phyloP scores from a whole-genome alignment of 1,140 invertebrate species.

The Artemia franciscana region DNA sequence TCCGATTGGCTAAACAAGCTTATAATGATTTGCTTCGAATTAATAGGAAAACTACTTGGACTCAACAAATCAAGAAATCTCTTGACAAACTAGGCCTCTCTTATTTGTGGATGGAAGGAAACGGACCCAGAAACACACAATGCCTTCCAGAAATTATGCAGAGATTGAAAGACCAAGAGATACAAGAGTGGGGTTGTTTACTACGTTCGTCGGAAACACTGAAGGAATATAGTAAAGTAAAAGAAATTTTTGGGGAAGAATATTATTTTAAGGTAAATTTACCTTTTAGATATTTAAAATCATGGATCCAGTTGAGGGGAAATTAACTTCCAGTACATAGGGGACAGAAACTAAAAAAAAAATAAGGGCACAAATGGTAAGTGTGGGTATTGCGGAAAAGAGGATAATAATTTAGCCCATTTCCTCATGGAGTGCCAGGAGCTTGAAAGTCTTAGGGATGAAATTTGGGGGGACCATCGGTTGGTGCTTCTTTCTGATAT shows the following conservation, averaged over 20 bases:
- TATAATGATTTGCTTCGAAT: neutral
- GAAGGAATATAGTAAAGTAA: neutral
- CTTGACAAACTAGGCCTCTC: neutral
- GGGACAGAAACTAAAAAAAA: neutral
- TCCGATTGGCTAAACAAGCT: neutral
- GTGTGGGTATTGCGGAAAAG: neutral
- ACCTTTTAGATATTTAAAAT: neutral
- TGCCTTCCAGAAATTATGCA: neutral
- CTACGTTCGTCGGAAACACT: neutral
- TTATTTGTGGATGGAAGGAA: neutral
- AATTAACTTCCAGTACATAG: neutral
- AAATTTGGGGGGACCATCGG: too few relatives aligned
- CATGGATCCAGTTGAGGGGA: neutral
- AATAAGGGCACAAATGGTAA: neutral
- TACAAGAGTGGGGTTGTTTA: neutral
- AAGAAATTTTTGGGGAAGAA: neutral
- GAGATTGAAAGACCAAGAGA: neutral
- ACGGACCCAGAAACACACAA: neutral
- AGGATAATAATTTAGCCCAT: too few relatives aligned
- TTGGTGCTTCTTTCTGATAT: too few relatives aligned
- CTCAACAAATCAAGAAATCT: neutral
- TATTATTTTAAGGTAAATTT: neutral
- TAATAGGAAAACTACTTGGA: neutral
- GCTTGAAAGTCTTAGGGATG: too few relatives aligned
- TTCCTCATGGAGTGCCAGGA: too few relatives aligned